Percentiles rank a stretch among this genome's conserved stretches.
Evolutionary conservation across 64 coral and sea anemone genomes (phyloP).

Genomic region (Acropora yongei): DNA sequence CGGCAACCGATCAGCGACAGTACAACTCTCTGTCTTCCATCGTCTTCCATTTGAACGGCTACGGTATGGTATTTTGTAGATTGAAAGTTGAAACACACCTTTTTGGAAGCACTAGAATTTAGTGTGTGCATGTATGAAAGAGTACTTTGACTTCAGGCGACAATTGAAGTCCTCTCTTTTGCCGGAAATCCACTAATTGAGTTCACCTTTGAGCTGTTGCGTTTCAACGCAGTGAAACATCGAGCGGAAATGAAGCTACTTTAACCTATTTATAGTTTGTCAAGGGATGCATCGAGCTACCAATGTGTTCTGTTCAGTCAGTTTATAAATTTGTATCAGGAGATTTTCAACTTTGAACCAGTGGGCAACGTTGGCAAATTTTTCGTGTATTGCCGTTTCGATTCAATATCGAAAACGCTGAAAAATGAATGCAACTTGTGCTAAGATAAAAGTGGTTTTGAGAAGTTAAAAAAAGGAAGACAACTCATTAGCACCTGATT

Average conservation of each 20-base stretch:
- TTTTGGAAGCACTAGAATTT: background rate
- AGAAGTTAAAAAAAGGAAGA: background rate
- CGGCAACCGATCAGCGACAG: background rate
- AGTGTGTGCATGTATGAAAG: background rate
- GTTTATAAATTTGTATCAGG: background rate
- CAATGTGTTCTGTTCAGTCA: background rate
- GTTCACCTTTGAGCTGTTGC: background rate
- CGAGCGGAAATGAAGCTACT: background rate
- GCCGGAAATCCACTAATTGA: background rate
- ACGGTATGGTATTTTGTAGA: background rate
- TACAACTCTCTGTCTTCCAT: background rate
- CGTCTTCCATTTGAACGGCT: background rate
- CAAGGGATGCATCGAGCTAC: background rate
- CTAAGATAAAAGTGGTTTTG: background rate
- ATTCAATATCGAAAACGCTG: conserved; percentile 1
- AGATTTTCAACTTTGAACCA: too few species aligned
- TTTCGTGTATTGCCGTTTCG: background rate
- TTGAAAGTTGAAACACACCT: background rate
- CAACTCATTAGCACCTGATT: background rate
- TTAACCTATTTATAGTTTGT: background rate
- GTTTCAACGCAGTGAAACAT: background rate
- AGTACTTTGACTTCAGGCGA: background rate
- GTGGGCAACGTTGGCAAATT: background rate
- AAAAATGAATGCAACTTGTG: background rate
- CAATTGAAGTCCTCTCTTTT: background rate